A percentile compares a stretch with the other conserved stretches of the same genome.
These are phyloP conservation scores for Aphis craccivora DNA, from an alignment of 1,140 invertebrate genomes.

Conservation along the genomic window DNA sequence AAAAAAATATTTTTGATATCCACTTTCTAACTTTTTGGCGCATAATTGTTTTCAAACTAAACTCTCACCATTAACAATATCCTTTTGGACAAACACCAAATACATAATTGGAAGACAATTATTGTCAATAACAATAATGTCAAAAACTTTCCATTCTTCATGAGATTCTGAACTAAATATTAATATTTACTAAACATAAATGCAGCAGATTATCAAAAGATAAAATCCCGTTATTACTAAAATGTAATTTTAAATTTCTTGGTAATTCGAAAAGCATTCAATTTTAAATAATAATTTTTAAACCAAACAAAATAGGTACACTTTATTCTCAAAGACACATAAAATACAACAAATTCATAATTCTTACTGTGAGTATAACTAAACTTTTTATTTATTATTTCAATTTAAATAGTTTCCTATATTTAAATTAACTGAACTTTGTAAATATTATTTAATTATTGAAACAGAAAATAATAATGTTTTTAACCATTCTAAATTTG, in stretches of 20 bases:
- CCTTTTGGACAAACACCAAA: slow-evolving; percentile 47
- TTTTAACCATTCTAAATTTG: neutral
- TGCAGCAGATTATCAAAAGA: neutral
- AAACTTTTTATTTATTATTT: neutral
- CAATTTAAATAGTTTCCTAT: too few species aligned
- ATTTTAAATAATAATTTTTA: neutral
- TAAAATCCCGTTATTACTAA: neutral
- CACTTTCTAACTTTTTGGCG: slow-evolving; percentile 35
- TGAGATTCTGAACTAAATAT: neutral
- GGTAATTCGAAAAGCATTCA: neutral
- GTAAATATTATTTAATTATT: neutral
- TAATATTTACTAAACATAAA: neutral
- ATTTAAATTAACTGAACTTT: neutral
- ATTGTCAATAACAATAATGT: slow-evolving; percentile 27
- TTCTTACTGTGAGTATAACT: neutral
- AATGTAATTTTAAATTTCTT: neutral
- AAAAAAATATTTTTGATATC: neutral
- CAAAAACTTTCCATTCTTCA: slow-evolving; percentile 53
- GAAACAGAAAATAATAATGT: neutral
- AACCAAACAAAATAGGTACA: neutral
- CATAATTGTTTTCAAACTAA: slow-evolving; percentile 35
- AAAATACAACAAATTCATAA: neutral
- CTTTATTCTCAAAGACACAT: neutral
- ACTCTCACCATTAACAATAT: slow-evolving; percentile 42
- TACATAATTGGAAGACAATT: slow-evolving; percentile 47